Conservation (phyloP, 2,797 vertebrate species). For the Sorex maritimensis region DNA sequence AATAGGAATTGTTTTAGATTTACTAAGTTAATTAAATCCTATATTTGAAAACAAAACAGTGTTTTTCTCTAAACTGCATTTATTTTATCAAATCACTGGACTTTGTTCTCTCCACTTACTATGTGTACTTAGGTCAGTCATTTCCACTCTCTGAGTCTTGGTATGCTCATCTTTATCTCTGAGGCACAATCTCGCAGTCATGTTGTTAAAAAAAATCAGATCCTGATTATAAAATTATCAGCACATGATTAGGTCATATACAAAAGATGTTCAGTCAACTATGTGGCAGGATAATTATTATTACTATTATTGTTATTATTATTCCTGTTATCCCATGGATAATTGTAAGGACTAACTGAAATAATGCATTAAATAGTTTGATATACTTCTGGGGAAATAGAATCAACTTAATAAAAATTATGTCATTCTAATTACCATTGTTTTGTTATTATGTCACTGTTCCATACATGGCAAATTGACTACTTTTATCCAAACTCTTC, state of each 20-base stretch:
- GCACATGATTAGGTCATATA: background rate
- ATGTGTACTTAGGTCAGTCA: background rate
- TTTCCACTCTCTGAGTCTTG: background rate
- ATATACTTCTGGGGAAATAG: background rate
- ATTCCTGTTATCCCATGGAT: background rate
- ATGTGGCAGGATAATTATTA: background rate
- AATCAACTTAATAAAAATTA: background rate
- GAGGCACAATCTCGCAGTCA: constrained; percentile 8
- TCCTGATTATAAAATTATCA: constrained; percentile 28
- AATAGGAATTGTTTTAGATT: background rate
- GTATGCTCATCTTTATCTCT: constrained; percentile 14
- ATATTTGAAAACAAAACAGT: background rate
- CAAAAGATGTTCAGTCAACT: background rate
- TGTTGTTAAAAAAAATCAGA: constrained; percentile 33
- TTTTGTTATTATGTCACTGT: background rate
- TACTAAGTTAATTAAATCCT: background rate
- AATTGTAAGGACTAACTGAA: constrained; percentile 21
- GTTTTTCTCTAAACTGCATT: background rate
- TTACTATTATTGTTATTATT: background rate
- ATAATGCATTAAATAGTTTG: background rate
- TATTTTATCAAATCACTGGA: background rate
- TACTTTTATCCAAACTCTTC: constrained; percentile 12
- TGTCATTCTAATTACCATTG: background rate
- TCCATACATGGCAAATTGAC: background rate
- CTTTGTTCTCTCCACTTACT: constrained; percentile 23